phyloP scores from a whole-genome alignment of 2,113 vertebrate species.

The Apodemus speciosus region DNA sequence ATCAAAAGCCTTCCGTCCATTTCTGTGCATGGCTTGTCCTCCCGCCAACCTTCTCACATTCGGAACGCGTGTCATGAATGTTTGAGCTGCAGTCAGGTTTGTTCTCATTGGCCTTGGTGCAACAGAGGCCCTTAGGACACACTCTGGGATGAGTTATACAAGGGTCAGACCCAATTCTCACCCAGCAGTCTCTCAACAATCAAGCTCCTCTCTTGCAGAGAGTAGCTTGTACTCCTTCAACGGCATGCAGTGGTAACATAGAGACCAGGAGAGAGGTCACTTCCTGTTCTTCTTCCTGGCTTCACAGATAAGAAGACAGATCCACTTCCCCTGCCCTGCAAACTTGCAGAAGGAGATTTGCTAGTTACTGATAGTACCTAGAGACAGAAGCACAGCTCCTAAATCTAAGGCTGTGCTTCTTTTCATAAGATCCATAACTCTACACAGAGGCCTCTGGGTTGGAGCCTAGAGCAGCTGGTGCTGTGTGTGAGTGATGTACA shows the following conservation, averaged over 20 bases:
- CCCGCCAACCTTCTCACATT: neutral
- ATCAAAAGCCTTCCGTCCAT: neutral
- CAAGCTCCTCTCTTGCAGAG: neutral
- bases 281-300: neutral
- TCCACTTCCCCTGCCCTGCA: neutral
- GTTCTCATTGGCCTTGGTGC: neutral
- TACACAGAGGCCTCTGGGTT: too few species aligned
- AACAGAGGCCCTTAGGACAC: neutral
- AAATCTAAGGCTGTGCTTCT: neutral
- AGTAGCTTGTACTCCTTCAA: neutral
- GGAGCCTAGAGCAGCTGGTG: neutral
- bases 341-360: neutral
- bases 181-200: neutral
- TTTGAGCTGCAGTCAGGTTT: neutral
- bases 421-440: neutral
- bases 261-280: neutral
- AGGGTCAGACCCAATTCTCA: neutral
- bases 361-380: too few species aligned
- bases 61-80: accelerated
- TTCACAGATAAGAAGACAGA: neutral
- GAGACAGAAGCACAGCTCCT: neutral
- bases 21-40: neutral
- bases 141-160: neutral
- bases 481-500: neutral
- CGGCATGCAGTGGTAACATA: neutral